A percentile compares a stretch with the other conserved stretches of the same genome.
Evolutionary conservation across 2,797 vertebrate genomes (phyloP).

Genomic region (Spea hammondii): DNA sequence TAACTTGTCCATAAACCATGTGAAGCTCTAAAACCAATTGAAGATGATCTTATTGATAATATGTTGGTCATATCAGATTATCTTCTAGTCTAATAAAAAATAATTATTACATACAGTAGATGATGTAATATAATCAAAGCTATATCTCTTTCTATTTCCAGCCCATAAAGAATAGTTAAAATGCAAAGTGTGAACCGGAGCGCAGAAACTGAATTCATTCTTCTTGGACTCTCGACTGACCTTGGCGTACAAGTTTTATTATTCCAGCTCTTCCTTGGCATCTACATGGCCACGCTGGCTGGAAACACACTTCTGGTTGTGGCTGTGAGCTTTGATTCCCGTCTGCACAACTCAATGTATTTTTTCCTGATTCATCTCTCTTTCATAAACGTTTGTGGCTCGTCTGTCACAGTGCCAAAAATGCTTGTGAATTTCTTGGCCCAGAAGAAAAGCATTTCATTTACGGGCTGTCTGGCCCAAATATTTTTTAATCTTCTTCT

Average conservation of each 20-base stretch:
- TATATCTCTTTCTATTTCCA: neutral
- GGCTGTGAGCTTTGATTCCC: too few species aligned
- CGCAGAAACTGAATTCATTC: constrained; percentile 3
- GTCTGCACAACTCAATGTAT: constrained; percentile 5
- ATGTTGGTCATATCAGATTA: too few species aligned
- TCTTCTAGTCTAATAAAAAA: too few species aligned
- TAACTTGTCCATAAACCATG: too few species aligned
- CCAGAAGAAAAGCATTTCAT: neutral
- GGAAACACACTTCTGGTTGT: too few species aligned
- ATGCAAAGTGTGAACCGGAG: neutral
- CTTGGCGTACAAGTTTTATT: neutral
- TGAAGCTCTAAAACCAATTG: too few species aligned
- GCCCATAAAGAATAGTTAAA: neutral
- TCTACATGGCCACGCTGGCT: neutral
- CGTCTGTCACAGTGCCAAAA: constrained; percentile 2
- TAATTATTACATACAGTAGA: too few species aligned
- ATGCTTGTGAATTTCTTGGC: neutral
- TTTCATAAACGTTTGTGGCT: constrained; percentile 2
- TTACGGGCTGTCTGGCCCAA: neutral
- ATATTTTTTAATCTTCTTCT: constrained; percentile 7
- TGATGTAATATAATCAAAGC: too few species aligned
- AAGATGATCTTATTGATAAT: too few species aligned
- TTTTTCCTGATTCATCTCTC: constrained; percentile 10
- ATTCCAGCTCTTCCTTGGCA: neutral
- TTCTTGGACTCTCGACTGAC: constrained; percentile 2